Evolutionary conservation across 2,888 invertebrate genomes (phyloP), one percentile per base, ranked within the genome.

Genomic region (Molorchus minor): DNA sequence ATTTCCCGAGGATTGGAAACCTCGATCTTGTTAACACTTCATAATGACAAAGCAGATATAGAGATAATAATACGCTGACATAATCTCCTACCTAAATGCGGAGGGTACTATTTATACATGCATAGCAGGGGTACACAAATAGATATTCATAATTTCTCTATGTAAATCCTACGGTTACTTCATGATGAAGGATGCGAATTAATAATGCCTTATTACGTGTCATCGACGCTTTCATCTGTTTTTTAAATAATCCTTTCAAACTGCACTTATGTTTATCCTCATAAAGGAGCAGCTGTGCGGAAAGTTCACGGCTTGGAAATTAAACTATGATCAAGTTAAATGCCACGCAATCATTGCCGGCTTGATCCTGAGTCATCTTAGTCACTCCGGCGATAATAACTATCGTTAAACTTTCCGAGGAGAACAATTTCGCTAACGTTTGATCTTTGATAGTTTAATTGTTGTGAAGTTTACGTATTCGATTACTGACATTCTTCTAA

Each of bases 391-490:
- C 64, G 61, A 67, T 65, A 61, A 67, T 66, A 70, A 66, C 68
- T 66, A 68, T 67, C 63, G 67, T 64, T 66, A 63, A 70, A 70
- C 62, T 69, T 70, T 65, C 66, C 60, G 58, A 62, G 61, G 67
- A 59, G 67, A 70, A 68, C 69, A 71, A 68, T 71, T 70, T 67
- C 62, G 55, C 65, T 61, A 67, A 66, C 69, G 68, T 69, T 70
- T 67, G 69, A 71, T 69, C 69, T 68, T 61, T 65, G 67, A 68
- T 70, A 69, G 70, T 71, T 66, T 70, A 70, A 71, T 71, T 71
- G 68, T 66, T 67, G 65, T 68, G 65, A 68, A 70, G 66, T 70
- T 71, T 62, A 61, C 60, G 59, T 54, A 68, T 66, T 63, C 58
- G 64, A 68, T 65, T 51, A 38, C 10, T 29, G 44, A 56, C 40